Base-by-base conservation (phyloP, 2,888 invertebrate species). In the Melanchra persicariae region DNA sequence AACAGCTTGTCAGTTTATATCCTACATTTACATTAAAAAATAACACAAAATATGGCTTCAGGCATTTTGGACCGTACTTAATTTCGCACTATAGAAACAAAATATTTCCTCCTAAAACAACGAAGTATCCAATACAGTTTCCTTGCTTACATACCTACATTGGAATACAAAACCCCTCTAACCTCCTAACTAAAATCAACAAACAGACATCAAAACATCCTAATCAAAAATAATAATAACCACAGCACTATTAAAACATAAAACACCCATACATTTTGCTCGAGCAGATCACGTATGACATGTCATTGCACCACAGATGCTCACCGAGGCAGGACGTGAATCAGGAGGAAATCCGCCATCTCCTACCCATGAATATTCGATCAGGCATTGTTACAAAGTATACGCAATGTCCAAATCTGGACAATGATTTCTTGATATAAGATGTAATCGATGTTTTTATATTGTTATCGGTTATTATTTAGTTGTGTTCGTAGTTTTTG, bases 271-370 rank as follows among this genome's bases (percentile, higher is more conserved):
- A 67, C 30, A 71, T 57, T 62, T 84, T 77, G 74, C 15, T 70
- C 72, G 71, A 77, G 55, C 86, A 79, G 66, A 77, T 85, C 86
- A 87, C 86, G 84, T 77, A 68, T 61, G 63, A 40, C 65, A 84
- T 81, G 87, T 85, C 79, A 82, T 85, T 85, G 84, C 86, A 79
- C 84, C 66, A 54, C 74, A 80, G 81, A 80, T 78, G 81, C 70
- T 68, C 24, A 58, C 70, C 45, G 40, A 65, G 70, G 63, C 62
- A 70, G 84, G 85, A 84, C 74, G 81, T 88, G 88, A 88, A 87
- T 89, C 89, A 84, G 82, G 87, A 93, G 93, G 93, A 93, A 90
- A 92, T 93, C 93, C 93, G 92, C 88, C 88, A 87, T 88, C 87
- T 84, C 79, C 59, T 55, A 63, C 64, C 85, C 77, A 89, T 92